Base-by-base conservation (phyloP, 2,113 vertebrate genomes). In the Neodontobutis hainanensis region DNA sequence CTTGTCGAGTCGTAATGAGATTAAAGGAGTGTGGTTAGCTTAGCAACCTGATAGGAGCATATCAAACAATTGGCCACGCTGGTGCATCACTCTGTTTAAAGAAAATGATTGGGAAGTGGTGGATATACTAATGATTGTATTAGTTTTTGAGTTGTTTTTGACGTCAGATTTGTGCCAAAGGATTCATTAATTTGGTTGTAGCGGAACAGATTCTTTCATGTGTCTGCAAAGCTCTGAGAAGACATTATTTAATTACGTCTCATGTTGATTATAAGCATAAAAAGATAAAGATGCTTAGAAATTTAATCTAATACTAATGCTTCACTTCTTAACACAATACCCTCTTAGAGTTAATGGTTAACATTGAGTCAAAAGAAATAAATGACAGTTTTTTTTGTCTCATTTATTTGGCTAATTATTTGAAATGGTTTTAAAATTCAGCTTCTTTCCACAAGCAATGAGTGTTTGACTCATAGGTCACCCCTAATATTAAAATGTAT, bases 11-110 rank as follows among this genome's bases (percentile, higher is more conserved):
- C 73, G 14, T 91, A 91, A 92, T 85, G 78, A 70, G 89, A 92
- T 92, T 91, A 91, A 81, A 83, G 73, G 82, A 47, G 51, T 85
- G 85, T 87, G 84, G 84, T 76, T 73, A 77, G 80, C 68, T 78
- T 61, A 11, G 58, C 81, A 86, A 83, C 75, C 71, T 55, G 81
- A 75, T 72, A 76, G 80, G 72, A 81, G 80, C 78, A 79, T 81
- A 64, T 85, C 82, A 87, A 81, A 80, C 68, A 70, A 85, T 90
- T 90, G 55, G 64, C 58, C 85, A 84, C 47, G 85, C 79, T 55
- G 66, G 82, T 85, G 80, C 73, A 57, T 89, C 85, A 82, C 71
- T 69, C 62, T 43, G 49, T 81, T 62, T 59, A 78, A 86, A 66
- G 68, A 66, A 84, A 86, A 81, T 83, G 84, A 76, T 61, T 55